Percentiles rank a stretch among this genome's conserved stretches.
Evolutionary conservation across 2,797 vertebrate species (phyloP).

Genomic region (Adelosebastes latens): DNA sequence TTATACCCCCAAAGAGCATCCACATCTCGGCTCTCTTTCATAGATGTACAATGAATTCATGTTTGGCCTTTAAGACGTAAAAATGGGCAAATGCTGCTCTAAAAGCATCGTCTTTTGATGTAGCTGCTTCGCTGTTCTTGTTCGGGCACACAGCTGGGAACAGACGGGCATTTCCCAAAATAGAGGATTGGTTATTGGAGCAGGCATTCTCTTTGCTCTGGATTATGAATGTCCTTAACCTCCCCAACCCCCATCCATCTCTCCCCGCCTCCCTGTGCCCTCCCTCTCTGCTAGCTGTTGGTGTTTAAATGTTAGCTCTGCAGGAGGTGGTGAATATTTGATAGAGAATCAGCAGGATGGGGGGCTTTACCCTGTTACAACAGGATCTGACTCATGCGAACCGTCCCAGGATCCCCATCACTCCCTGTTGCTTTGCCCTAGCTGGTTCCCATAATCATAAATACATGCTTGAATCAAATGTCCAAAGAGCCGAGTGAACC

Average conservation of each 20-base stretch:
- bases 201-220: slow-evolving; percentile 53
- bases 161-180: slow-evolving; percentile 51
- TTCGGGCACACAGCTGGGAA: background rate
- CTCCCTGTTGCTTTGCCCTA: slow-evolving; percentile 11
- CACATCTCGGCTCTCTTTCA: slow-evolving; percentile 1
- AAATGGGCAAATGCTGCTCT: slow-evolving; percentile 3
- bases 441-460: background rate
- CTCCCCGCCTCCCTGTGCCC: slow-evolving; percentile 28
- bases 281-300: slow-evolving; percentile 28
- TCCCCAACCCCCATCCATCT: slow-evolving; percentile 54
- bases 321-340: slow-evolving; percentile 77
- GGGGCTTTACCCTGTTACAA: slow-evolving; percentile 35
- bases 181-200: slow-evolving; percentile 48
- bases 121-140: background rate
- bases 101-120: slow-evolving; percentile 21
- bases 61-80: slow-evolving; percentile 13
- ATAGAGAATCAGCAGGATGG: slow-evolving; percentile 62
- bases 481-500: background rate
- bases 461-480: slow-evolving; percentile 5
- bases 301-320: slow-evolving; percentile 70
- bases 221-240: slow-evolving; percentile 65
- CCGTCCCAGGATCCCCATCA: slow-evolving; percentile 6
- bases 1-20: slow-evolving; percentile 30
- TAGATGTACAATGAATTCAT: slow-evolving; percentile 19
- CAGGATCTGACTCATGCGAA: slow-evolving; percentile 44